phyloP scores from a whole-genome alignment of 2,113 vertebrate species.

The Xenopus tropicalis region DNA sequence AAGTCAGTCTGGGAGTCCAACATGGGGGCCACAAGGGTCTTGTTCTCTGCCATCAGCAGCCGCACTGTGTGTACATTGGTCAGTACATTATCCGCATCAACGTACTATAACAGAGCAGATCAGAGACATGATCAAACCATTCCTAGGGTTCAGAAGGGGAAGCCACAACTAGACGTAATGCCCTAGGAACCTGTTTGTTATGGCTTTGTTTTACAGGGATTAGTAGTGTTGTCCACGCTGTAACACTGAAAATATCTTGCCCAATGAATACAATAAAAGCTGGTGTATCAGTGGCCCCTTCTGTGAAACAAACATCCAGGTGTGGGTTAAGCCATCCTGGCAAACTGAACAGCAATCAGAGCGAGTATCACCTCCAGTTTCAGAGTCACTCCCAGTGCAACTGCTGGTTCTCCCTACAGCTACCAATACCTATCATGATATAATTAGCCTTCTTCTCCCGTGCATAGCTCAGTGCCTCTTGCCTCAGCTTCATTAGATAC shows the following conservation, averaged over 20 bases:
- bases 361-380: background rate
- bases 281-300: too few relatives aligned
- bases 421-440: slow-evolving; percentile 72
- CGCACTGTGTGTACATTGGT: slow-evolving; percentile 84
- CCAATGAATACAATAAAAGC: too few relatives aligned
- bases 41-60: slow-evolving; percentile 77
- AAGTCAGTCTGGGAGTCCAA: slow-evolving; percentile 90
- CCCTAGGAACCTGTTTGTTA: too few relatives aligned
- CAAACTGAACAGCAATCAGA: background rate
- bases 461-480: slow-evolving; percentile 85
- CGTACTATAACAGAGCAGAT: slow-evolving; percentile 61
- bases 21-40: slow-evolving; percentile 89
- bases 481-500: slow-evolving; percentile 90
- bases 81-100: slow-evolving; percentile 89
- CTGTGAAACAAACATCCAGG: too few relatives aligned
- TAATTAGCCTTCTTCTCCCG: slow-evolving; percentile 80
- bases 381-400: too few relatives aligned
- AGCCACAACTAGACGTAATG: too few relatives aligned
- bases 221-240: too few relatives aligned
- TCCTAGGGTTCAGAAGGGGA: too few relatives aligned
- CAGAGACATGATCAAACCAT: too few relatives aligned
- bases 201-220: too few relatives aligned
- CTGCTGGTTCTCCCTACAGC: background rate
- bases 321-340: too few relatives aligned
- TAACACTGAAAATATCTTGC: too few relatives aligned